Evolutionary conservation across 2,113 vertebrate genomes (phyloP).

Genomic region (Hippolais icterina): DNA sequence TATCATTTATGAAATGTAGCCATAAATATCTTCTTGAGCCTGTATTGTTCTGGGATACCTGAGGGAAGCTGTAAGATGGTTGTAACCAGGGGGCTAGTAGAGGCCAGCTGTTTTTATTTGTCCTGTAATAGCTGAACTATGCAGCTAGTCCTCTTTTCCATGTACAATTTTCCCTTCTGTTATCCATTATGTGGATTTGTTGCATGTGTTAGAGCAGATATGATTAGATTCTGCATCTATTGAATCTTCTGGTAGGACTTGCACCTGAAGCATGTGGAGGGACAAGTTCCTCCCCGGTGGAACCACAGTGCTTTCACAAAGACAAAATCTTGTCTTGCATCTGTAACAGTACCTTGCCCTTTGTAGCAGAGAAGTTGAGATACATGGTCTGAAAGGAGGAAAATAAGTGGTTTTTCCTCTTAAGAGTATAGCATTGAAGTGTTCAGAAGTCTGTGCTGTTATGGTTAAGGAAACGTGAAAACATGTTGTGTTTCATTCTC

Average conservation of each 20-base stretch:
- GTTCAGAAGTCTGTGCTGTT: background rate
- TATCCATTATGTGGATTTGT: background rate
- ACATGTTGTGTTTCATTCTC: background rate
- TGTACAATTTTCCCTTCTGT: background rate
- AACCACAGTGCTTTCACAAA: background rate
- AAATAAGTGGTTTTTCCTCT: fast-evolving
- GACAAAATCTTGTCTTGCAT: background rate
- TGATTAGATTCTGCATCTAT: background rate
- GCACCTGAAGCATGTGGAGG: background rate
- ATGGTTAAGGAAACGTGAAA: background rate
- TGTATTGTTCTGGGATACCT: background rate
- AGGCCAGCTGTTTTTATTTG: slow-evolving; percentile 30
- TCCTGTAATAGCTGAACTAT: slow-evolving; percentile 9
- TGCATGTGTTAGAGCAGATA: background rate
- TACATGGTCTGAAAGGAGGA: fast-evolving
- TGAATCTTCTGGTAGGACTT: background rate
- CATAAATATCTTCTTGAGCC: background rate
- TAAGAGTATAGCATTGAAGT: fast-evolving
- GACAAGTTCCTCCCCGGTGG: background rate
- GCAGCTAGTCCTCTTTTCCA: background rate
- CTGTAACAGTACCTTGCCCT: background rate
- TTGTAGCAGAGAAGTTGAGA: background rate
- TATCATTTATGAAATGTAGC: background rate
- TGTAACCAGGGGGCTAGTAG: background rate
- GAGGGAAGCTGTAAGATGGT: background rate